Evolutionary conservation across 30 jellyfish, hydroid and myxozoan species (phyloP).

Genomic region (Catostylus mosaicus): DNA sequence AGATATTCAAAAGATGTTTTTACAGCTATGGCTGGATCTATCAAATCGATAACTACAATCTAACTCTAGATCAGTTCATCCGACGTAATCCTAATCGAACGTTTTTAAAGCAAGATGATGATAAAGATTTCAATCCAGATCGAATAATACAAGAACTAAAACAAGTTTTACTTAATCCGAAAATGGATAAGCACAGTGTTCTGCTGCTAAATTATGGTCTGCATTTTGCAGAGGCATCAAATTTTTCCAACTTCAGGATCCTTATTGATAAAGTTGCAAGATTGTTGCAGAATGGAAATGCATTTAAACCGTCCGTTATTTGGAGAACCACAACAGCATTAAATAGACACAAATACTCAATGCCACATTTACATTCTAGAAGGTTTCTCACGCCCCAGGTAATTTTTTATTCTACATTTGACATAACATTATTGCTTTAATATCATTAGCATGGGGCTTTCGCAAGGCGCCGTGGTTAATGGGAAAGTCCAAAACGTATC

Average conservation of each 20-base stretch:
- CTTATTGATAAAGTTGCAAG: conserved; percentile 61
- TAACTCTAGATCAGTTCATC: conserved; percentile 72
- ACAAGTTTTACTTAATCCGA: conserved; percentile 83
- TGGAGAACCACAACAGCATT: conserved; percentile 95
- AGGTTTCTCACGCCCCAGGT: conserved; percentile 96
- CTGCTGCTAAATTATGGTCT: conserved; percentile 86
- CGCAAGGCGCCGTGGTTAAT: background rate
- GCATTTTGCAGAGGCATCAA: conserved; percentile 86
- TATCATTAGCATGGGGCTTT: background rate
- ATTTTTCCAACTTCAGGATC: conserved; percentile 70
- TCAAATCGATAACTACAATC: conserved; percentile 87
- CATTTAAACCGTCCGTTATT: conserved; percentile 58
- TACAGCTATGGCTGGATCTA: conserved; percentile 92
- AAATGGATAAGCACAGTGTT: conserved; percentile 86
- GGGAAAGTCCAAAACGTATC: too few species aligned
- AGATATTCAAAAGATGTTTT: conserved; percentile 70
- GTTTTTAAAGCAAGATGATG: conserved; percentile 63
- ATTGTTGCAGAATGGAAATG: conserved; percentile 25
- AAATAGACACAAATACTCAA: conserved; percentile 89
- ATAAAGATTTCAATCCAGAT: conserved; percentile 65
- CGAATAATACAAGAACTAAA: conserved; percentile 74
- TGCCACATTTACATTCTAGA: conserved; percentile 93
- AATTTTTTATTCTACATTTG: background rate
- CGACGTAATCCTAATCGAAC: conserved; percentile 76
- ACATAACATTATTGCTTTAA: background rate